A percentile compares a stretch with the other conserved stretches of the same genome.
phyloP scores from a whole-genome alignment of 2,888 invertebrate genomes.

The Vesta saturnalis region DNA sequence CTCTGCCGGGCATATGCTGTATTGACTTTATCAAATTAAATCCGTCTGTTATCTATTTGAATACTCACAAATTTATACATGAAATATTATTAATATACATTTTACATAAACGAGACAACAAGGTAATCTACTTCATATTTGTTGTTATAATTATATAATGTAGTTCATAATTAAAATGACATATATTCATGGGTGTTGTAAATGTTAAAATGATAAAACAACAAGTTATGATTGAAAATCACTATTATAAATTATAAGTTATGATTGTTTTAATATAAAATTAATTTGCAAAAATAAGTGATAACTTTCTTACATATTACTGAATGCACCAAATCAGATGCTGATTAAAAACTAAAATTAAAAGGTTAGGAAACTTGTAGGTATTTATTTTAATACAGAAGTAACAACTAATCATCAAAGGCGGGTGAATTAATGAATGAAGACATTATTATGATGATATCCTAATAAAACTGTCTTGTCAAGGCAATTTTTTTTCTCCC shows the following conservation, averaged over 20 bases:
- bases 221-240: too few relatives aligned
- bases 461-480: too few relatives aligned
- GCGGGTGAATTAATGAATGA: constrained; percentile 20
- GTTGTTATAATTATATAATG: constrained; percentile 5
- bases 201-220: neutral
- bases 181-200: neutral
- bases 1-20: constrained; percentile 56
- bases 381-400: constrained; percentile 31
- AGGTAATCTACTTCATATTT: neutral
- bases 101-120: neutral
- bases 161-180: neutral
- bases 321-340: neutral
- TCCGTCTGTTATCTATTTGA: constrained; percentile 21
- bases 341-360: neutral
- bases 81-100: too few relatives aligned
- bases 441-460: neutral
- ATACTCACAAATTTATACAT: constrained; percentile 8
- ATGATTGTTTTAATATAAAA: constrained; percentile 8
- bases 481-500: too few relatives aligned
- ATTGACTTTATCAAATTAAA: constrained; percentile 49
- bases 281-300: constrained; percentile 29
- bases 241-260: too few relatives aligned
- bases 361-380: constrained; percentile 12
- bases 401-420: constrained; percentile 37
- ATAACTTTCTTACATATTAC: constrained; percentile 18